These are phyloP conservation scores for Lapara coniferarum DNA, from an alignment of 2,888 invertebrate genomes.

Conservation along the genomic window DNA sequence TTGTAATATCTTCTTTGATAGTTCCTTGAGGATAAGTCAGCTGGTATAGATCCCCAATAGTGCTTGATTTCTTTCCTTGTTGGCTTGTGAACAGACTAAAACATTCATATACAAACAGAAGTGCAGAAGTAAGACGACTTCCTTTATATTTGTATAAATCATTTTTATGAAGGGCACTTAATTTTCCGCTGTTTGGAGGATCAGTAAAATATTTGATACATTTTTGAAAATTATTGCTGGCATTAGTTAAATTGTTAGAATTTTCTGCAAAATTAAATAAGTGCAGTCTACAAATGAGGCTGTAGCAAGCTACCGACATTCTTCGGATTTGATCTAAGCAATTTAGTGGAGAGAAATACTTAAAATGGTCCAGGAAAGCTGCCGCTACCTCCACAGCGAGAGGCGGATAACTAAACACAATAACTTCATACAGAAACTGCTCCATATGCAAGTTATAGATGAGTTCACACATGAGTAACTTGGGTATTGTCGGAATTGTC, in stretches of 20 bases:
- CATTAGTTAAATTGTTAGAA: conserved; percentile 40
- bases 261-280: conserved; percentile 54
- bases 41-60: conserved; percentile 54
- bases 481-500: conserved; percentile 67
- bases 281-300: conserved; percentile 59
- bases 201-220: conserved; percentile 60
- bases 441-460: conserved; percentile 69
- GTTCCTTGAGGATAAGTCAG: conserved; percentile 55
- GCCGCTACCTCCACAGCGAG: conserved; percentile 63
- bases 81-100: conserved; percentile 47
- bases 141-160: conserved; percentile 65
- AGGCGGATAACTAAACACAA: conserved; percentile 59
- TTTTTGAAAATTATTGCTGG: conserved; percentile 56
- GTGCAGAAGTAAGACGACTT: conserved; percentile 52
- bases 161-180: conserved; percentile 56
- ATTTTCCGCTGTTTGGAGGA: conserved; percentile 61
- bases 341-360: conserved; percentile 62
- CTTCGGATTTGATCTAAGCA: conserved; percentile 55
- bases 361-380: conserved; percentile 62
- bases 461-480: conserved; percentile 70
- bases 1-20: conserved; percentile 40
- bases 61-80: conserved; percentile 47
- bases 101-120: conserved; percentile 54
- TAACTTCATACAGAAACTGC: conserved; percentile 62
- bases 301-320: conserved; percentile 59